Percentiles rank a stretch among this genome's conserved stretches.
Conservation (phyloP, 2,113 vertebrate species). For the Odocoileus hemionus region DNA sequence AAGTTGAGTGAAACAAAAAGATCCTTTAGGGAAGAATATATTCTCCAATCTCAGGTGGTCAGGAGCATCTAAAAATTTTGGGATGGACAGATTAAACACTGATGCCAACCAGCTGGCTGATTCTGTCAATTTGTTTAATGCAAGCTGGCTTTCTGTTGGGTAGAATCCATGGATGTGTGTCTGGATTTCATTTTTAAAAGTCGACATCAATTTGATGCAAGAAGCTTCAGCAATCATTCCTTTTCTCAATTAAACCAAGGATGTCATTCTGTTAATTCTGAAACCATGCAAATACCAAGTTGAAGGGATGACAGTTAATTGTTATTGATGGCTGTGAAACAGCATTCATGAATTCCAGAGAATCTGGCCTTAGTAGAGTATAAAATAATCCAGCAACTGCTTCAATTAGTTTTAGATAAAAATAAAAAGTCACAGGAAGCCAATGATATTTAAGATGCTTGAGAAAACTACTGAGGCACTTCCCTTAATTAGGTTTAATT, state of each 20-base stretch:
- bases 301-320: constrained; percentile 44
- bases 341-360: constrained; percentile 42
- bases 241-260: constrained; percentile 35
- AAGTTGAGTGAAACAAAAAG: neutral
- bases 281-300: neutral
- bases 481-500: constrained; percentile 40
- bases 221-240: constrained; percentile 11
- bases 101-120: neutral
- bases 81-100: neutral
- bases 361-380: neutral
- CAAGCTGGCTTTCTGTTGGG: neutral
- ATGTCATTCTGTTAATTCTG: neutral
- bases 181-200: neutral
- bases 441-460: constrained; percentile 28
- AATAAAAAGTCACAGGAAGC: constrained; percentile 39
- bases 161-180: neutral
- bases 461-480: neutral
- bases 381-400: constrained; percentile 35
- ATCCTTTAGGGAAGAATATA: neutral
- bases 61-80: neutral
- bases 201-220: neutral
- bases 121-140: neutral
- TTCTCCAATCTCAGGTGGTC: neutral
- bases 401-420: constrained; percentile 49
- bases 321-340: constrained; percentile 47